Conservation (phyloP, 2,113 vertebrate species). For the Phrynocephalus versicolor region DNA sequence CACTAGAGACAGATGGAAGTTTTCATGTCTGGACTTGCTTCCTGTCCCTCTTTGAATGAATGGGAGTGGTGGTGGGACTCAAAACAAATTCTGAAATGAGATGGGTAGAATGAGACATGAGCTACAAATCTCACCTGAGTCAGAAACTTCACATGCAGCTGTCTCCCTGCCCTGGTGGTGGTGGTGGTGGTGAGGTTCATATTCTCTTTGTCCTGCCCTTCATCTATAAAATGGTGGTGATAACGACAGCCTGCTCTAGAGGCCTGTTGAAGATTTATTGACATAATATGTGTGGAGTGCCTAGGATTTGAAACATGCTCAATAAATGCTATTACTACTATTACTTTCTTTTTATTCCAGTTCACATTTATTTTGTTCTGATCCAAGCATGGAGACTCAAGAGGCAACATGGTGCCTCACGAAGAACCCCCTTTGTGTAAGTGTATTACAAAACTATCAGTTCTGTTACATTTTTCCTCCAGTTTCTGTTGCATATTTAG, state of each 20-base stretch:
- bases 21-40: conserved; percentile 23
- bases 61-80: neutral
- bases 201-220: neutral
- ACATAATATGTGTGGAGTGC: neutral
- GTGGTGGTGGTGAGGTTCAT: too few relatives aligned
- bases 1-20: conserved; percentile 33
- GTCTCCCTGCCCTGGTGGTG: too few relatives aligned
- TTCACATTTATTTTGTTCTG: too few relatives aligned
- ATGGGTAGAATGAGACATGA: neutral
- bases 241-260: neutral
- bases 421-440: too few relatives aligned
- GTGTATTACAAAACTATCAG: too few relatives aligned
- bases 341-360: neutral
- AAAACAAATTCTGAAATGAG: conserved; percentile 7
- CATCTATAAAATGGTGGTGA: neutral
- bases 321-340: neutral
- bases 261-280: neutral
- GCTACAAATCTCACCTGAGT: neutral
- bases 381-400: too few relatives aligned
- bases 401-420: too few relatives aligned
- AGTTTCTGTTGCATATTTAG: too few relatives aligned
- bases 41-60: conserved; percentile 15
- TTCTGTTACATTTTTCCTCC: too few relatives aligned
- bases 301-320: neutral
- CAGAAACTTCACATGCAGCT: neutral